Base-by-base conservation (phyloP, 1,140 invertebrate genomes). In the Cyrtorhinus lividipennis region DNA sequence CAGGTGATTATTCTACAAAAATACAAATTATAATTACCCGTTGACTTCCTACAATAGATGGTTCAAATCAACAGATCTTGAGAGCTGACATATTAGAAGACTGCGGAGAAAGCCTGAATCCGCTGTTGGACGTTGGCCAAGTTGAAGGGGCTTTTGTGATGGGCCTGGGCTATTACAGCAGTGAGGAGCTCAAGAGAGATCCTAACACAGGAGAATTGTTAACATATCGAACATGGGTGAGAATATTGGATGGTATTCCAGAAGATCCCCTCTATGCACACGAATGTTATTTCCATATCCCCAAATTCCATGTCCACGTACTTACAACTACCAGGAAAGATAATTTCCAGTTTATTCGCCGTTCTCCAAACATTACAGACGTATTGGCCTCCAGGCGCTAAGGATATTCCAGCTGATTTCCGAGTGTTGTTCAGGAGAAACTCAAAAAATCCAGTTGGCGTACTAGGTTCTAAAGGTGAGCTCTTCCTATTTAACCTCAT, bases 101-200 rank as follows among this genome's bases (percentile, higher is more conserved):
- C 70, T 79, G 80, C 1, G 87, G 88, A 1, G 76, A 81, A 64
- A 88, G 86, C 71, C 69, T 90, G 56, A 90, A 79, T 73, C 88
- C 88, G 0, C 73, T 81, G 60, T 75, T 92, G 25, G 92, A 95
- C 71, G 76, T 94, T 22, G 91, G 91, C 24, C 91, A 95, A 76
- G 78, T 86, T 1, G 90, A 94, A 78, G 92, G 89, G 2, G 85
- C 86, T 0, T 90, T 90, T 71, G 76, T 92, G 0, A 93, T 93
- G 91, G 89, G 88, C 1, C 70, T 91, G 15, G 91, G 91, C 2
- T 87, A 87, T 68, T 90, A 83, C 80, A 81, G 86, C 0, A 80
- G 76, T 2, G 90, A 94, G 71, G 79, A 87, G 64, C 69, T 90
- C 30, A 75, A 83, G 2, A 86, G 83, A 67, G 81, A 87, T 69